Percentiles rank a stretch among this genome's conserved stretches.
These are phyloP conservation scores for Drosophila sp. DNA, from an alignment of 1,140 invertebrate species.

Conservation along the genomic window DNA sequence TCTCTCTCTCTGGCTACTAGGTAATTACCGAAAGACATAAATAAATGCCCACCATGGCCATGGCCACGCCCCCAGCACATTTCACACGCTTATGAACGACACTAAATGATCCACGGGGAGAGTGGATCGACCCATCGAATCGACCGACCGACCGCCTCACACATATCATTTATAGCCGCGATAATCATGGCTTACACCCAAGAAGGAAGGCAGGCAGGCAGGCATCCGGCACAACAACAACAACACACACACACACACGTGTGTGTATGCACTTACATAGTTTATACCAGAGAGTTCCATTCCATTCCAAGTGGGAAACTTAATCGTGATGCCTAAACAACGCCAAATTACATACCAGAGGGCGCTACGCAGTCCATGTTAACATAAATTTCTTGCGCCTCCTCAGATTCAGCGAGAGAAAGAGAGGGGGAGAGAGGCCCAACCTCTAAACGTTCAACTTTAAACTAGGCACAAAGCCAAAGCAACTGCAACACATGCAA, in stretches of 20 bases:
- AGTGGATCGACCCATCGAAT: neutral
- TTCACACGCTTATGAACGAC: slow-evolving; percentile 64
- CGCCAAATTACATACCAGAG: slow-evolving; percentile 80
- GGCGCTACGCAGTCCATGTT: slow-evolving; percentile 80
- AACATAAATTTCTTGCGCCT: slow-evolving; percentile 79
- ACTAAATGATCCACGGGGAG: slow-evolving; percentile 38
- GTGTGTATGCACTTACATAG: neutral
- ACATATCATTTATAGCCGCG: slow-evolving; percentile 76
- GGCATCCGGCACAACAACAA: slow-evolving; percentile 44
- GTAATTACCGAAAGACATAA: slow-evolving; percentile 27
- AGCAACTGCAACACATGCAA: slow-evolving; percentile 68
- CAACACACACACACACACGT: slow-evolving; percentile 38
- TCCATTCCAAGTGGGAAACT: slow-evolving; percentile 49
- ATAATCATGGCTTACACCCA: slow-evolving; percentile 81
- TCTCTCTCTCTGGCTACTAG: neutral
- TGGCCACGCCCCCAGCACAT: slow-evolving; percentile 39
- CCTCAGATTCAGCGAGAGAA: slow-evolving; percentile 29
- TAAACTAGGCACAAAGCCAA: slow-evolving; percentile 41
- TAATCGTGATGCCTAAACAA: slow-evolving; percentile 82
- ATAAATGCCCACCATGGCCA: slow-evolving; percentile 40
- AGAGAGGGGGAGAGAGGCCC: neutral
- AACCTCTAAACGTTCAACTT: slow-evolving; percentile 53
- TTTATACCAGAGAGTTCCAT: slow-evolving; percentile 32
- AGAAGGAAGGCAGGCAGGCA: slow-evolving; percentile 28
- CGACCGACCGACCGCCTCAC: slow-evolving; percentile 31